phyloP scores from a whole-genome alignment of 2,888 invertebrate species.

The Aplocera efformata region DNA sequence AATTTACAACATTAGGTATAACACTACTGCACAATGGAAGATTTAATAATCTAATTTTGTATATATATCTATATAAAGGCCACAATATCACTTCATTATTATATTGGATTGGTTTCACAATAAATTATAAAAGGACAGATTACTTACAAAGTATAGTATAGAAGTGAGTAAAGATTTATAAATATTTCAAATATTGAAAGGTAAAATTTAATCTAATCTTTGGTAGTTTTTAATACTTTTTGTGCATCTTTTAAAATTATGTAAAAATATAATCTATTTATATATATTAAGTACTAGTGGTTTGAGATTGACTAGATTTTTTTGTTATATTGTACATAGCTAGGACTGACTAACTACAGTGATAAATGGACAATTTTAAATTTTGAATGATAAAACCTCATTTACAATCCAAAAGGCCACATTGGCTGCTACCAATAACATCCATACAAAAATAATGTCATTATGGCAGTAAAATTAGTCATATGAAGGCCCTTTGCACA shows the following conservation, averaged over 20 bases:
- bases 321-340: no score
- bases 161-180: no score
- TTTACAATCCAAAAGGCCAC: constrained; percentile 12
- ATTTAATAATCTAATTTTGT: constrained; percentile 40
- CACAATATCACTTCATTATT: constrained; percentile 63
- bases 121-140: not conserved
- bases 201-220: constrained; percentile 1
- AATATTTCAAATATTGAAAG: no score
- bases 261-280: not conserved
- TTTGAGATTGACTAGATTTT: no score
- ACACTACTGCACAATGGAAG: constrained; percentile 58
- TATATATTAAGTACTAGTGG: not conserved
- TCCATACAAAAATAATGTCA: constrained; percentile 13
- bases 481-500: constrained; percentile 82
- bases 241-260: not conserved
- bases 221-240: constrained; percentile 1
- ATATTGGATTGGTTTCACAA: constrained; percentile 3
- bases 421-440: constrained; percentile 11
- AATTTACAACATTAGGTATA: constrained; percentile 12
- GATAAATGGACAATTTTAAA: not conserved
- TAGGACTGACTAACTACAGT: not conserved
- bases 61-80: constrained; percentile 58
- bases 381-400: not conserved
- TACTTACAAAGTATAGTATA: not conserved
- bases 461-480: constrained; percentile 46